Base-by-base conservation (phyloP, 2,113 vertebrate species). In the Azemiops feae region DNA sequence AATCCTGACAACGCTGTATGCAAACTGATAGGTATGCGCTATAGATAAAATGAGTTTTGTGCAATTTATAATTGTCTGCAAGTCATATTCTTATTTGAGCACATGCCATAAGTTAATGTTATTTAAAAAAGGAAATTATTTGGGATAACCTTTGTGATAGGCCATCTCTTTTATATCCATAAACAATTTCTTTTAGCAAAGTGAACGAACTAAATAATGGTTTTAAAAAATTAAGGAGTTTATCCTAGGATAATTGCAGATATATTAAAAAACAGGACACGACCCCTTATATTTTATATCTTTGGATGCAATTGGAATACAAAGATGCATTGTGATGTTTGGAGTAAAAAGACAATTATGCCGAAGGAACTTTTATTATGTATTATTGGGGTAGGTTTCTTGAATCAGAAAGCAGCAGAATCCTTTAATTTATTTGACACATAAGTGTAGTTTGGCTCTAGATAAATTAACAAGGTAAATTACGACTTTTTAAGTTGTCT, bases 1-100 rank as follows among this genome's bases (percentile, higher is more conserved):
- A 97, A 96, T 23, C 96, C 97, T 0, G 98, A 98, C 7, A 98
- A 99, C 97, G 97, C 98, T 2, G 96, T 99, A 60, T 98, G 98
- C 96, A 98, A 97, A 96, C 97, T 99, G 22, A 98, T 99, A 97
- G 99, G 99, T 99, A 97, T 0, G 97, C 52, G 6, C 34, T 30
- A 20, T 27, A 2, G 45, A 88, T 22, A 2, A 69, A 87, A 69
- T 64, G 27, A 50, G 23, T 69, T 85, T n/a, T 52, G 45, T 25
- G 16, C 85, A 30, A 20, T 30, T 58, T 34, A 9, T 39, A 23
- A 20, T 92, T 25, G 85, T 18, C 54, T 12, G 18, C 27, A 92
- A 85, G 39, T 74, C 23, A 88, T 27, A 88, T 25, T 64, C 30
- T 11, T 18, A 47, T 88, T 8, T 88, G 45, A 69, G 47, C 22